Conservation (phyloP, 2,113 vertebrate species). For the Sisor rabdophorus region DNA sequence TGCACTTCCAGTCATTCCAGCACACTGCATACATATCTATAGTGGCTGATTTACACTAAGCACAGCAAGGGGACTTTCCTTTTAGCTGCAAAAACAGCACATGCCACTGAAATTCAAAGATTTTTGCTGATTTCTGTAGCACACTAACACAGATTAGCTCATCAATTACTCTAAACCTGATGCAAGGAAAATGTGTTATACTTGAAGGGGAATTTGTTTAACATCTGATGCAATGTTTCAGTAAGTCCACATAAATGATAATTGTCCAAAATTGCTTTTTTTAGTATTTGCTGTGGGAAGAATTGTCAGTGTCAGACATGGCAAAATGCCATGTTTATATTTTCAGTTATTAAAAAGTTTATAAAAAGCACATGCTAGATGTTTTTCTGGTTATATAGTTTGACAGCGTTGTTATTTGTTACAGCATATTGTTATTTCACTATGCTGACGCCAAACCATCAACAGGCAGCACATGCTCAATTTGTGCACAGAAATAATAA, state of each 20-base stretch:
- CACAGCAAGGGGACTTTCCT: constrained; percentile 18
- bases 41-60: constrained; percentile 1
- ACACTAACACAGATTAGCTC: constrained; percentile 1
- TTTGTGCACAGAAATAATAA: not conserved
- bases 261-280: constrained; percentile 2
- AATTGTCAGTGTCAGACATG: not conserved
- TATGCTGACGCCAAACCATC: not conserved
- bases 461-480: not conserved
- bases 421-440: not conserved
- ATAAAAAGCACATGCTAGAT: not conserved
- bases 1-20: not conserved
- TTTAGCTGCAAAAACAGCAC: not conserved
- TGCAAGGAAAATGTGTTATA: constrained; percentile 8
- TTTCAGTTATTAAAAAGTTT: not conserved
- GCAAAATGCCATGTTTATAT: not conserved
- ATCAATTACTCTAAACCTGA: constrained; percentile 21
- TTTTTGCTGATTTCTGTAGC: constrained; percentile 2
- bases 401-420: not conserved
- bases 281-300: not conserved
- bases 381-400: not conserved
- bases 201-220: constrained; percentile 3
- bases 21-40: not conserved
- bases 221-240: constrained; percentile 20
- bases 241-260: constrained; percentile 14
- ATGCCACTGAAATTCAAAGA: not conserved